These are phyloP conservation scores for Felis catus DNA, from an alignment of 2,113 vertebrate species.

Conservation along the genomic window DNA sequence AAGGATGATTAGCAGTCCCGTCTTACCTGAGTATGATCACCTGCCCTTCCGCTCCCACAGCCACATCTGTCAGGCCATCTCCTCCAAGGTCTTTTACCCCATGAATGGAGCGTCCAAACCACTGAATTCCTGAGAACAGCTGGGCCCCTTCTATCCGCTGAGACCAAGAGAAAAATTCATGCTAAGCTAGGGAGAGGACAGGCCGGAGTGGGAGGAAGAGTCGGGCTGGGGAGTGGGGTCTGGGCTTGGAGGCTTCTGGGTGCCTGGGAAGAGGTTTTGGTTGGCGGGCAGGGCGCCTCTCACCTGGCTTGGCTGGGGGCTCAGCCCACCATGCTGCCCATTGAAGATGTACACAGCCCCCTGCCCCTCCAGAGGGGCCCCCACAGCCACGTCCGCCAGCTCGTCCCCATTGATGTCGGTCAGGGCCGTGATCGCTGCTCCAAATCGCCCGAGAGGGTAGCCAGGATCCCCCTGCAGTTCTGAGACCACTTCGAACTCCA, in stretches of 20 bases:
- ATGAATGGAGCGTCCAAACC: conserved; percentile 89
- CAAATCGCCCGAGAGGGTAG: conserved; percentile 86
- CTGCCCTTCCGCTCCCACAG: conserved; percentile 85
- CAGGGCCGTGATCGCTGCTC: conserved; percentile 85
- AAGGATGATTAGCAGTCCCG: fast-evolving
- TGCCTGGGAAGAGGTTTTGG: background rate
- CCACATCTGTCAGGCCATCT: conserved; percentile 86
- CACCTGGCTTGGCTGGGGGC: conserved; percentile 83
- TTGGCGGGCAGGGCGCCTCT: background rate
- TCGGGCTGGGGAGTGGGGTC: background rate
- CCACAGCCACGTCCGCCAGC: conserved; percentile 88
- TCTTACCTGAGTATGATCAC: conserved; percentile 87
- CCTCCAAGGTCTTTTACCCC: conserved; percentile 85
- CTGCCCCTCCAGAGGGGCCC: conserved; percentile 87
- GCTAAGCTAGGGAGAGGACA: background rate
- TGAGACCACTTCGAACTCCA: conserved; percentile 52
- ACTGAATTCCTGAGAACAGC: conserved; percentile 75
- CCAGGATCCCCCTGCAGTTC: conserved; percentile 72
- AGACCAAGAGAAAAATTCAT: conserved; percentile 16
- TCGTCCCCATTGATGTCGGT: conserved; percentile 89
- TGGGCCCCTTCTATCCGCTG: conserved; percentile 85
- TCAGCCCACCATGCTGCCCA: conserved; percentile 80
- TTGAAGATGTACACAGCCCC: conserved; percentile 90
- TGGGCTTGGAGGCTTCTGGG: background rate
- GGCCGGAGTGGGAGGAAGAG: background rate